A percentile compares a stretch with the other conserved stretches of the same genome.
phyloP scores from a whole-genome alignment of 2,797 vertebrate genomes.

The Mus spretus region DNA sequence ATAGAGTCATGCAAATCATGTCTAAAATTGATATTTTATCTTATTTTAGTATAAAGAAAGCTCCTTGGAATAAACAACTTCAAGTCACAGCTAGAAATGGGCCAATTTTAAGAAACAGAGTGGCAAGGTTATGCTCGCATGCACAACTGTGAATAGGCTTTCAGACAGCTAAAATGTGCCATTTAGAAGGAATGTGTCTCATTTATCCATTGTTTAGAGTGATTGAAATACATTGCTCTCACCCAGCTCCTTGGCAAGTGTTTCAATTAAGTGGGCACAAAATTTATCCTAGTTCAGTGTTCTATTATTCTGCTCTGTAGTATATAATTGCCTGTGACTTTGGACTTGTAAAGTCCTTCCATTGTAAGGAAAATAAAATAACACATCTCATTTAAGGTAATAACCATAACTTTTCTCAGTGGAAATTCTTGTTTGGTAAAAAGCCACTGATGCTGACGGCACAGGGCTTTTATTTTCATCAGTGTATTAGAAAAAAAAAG shows the following conservation, averaged over 20 bases:
- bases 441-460: constrained; percentile 58
- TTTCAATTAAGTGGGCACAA: constrained; percentile 84
- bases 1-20: not conserved
- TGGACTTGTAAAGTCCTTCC: constrained; percentile 64
- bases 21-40: constrained; percentile 24
- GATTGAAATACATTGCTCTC: constrained; percentile 83
- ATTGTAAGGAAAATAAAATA: constrained; percentile 80
- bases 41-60: constrained; percentile 65
- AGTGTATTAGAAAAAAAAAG: constrained; percentile 56
- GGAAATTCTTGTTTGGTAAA: constrained; percentile 81
- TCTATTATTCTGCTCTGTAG: constrained; percentile 78
- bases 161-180: constrained; percentile 78
- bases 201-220: constrained; percentile 80
- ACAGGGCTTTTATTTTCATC: constrained; percentile 68
- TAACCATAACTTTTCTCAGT: constrained; percentile 78
- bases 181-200: constrained; percentile 80
- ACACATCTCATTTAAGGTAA: constrained; percentile 81
- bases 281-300: constrained; percentile 75
- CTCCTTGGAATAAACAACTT: constrained; percentile 79
- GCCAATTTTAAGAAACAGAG: constrained; percentile 68
- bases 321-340: constrained; percentile 78
- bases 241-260: constrained; percentile 79
- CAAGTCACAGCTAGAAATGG: constrained; percentile 79
- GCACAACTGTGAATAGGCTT: constrained; percentile 72
- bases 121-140: constrained; percentile 60